A percentile compares a stretch with the other conserved stretches of the same genome.
phyloP scores from a whole-genome alignment of 37 sponge, comb jelly and placozoan genomes.

The Halichondria panicea region DNA sequence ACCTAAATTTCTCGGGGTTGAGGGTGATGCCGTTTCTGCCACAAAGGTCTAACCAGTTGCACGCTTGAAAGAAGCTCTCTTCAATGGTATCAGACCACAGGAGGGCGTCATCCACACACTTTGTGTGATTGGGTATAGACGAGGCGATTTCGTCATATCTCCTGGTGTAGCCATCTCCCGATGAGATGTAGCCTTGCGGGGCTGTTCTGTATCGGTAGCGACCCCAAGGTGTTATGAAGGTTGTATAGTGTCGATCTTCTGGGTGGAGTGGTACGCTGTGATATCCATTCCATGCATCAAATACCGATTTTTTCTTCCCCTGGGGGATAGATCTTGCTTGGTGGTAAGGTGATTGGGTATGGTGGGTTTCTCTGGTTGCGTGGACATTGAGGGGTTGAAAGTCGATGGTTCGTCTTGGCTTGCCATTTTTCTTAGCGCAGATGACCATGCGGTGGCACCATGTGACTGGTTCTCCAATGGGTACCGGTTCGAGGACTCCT shows the following conservation, averaged over 20 bases:
- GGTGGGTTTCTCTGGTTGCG: conserved; percentile 8
- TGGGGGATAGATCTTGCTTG: conserved; percentile 23
- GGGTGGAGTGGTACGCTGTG: conserved; percentile 31
- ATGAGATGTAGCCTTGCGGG: conserved; percentile 28
- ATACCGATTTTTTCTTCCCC: not conserved
- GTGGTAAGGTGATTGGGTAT: conserved; percentile 19
- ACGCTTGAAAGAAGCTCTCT: conserved; percentile 27
- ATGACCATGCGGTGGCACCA: too few relatives aligned
- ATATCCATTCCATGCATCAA: too few relatives aligned
- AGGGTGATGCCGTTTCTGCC: conserved; percentile 27
- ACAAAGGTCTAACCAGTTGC: conserved; percentile 10
- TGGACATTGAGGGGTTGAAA: conserved; percentile 18
- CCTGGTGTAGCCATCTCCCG: conserved; percentile 15
- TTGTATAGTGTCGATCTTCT: conserved; percentile 22
- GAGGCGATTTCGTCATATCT: conserved; percentile 9
- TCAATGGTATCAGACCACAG: conserved; percentile 19
- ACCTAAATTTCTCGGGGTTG: conserved; percentile 15
- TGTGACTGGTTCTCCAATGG: conserved; percentile 22
- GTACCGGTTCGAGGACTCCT: conserved; percentile 21
- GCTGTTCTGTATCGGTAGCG: conserved; percentile 17
- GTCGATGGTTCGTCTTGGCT: not conserved
- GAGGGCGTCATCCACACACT: conserved; percentile 22
- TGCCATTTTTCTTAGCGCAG: conserved; percentile 6
- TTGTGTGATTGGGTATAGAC: conserved; percentile 18
- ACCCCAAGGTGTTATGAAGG: conserved; percentile 14